Evolutionary conservation across 1,140 invertebrate species (phyloP), one percentile per base, ranked within the genome.

Genomic region (Bicyclus anynana): DNA sequence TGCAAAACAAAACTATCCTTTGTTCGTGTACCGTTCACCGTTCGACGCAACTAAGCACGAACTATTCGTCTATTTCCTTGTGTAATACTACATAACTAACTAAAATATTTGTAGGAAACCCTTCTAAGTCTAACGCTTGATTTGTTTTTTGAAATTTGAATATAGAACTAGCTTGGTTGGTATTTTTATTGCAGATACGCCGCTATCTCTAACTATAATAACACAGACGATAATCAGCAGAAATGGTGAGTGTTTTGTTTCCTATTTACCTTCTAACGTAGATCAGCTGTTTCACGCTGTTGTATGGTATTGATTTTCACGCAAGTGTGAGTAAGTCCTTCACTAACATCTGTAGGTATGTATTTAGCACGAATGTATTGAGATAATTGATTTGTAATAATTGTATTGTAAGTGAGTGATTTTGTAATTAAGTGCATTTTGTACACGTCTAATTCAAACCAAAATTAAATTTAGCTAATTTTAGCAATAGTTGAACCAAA

Each of bases 1-100:
- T 66, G 67, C 73, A 74, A 77, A 84, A 80, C 74, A 83, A 87
- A 78, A 70, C 64, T 64, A 84, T 90, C 87, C 90, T 91, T 91
- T 91, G 90, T 91, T 91, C 89, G 76, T 76, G 62, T 72, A 72
- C 68, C 65, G 61, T 75, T 67, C 64, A 74, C 59, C 72, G 67
- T 69, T 73, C 68, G 72, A 72, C 71, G 70, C 73, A 71, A 72
- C 67, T 65, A 72, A 72, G 67, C 65, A 75, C 58, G 59, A 58
- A 67, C 63, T 66, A 72, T 33, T 33, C n/a, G 29, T 33, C 29
- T 33, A 33, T 75, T 73, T 74, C 59, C 56, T 65, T 40, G 33
- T 57, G 53, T 73, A 63, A 73, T 77, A 66, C 66, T 33, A 33
- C 29, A 3, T 82, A 78, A 78, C 67, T 77, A 75, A 73, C 66